Evolutionary conservation across 2,888 invertebrate species (phyloP).

Genomic region (Drepanosiphum platanoidis): DNA sequence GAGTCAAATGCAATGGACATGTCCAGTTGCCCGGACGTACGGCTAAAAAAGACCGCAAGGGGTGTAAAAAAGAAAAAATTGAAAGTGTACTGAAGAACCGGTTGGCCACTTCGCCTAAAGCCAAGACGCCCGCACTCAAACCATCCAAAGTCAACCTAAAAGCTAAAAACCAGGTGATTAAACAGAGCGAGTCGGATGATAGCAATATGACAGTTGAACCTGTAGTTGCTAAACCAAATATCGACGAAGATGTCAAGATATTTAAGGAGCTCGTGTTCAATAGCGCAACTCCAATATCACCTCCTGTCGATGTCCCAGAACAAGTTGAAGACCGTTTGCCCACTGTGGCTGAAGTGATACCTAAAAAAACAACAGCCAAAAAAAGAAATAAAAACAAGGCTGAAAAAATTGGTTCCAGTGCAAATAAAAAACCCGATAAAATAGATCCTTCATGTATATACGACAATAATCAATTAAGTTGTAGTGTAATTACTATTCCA

Average conservation of each 20-base stretch:
- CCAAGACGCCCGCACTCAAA: constrained; percentile 14
- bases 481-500: constrained; percentile 50
- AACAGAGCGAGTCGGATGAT: constrained; percentile 47
- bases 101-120: constrained; percentile 62
- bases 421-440: constrained; percentile 47
- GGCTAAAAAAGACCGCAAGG: constrained; percentile 65
- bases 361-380: constrained; percentile 64
- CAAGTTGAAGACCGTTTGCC: constrained; percentile 28
- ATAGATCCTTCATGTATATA: constrained; percentile 20
- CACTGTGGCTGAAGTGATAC: not conserved
- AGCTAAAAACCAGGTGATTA: constrained; percentile 62
- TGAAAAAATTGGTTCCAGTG: constrained; percentile 18
- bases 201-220: constrained; percentile 55
- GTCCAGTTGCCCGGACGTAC: constrained; percentile 65
- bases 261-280: constrained; percentile 10
- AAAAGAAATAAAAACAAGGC: constrained; percentile 59
- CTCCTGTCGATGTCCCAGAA: constrained; percentile 22
- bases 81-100: constrained; percentile 65
- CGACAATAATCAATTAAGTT: constrained; percentile 44
- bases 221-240: constrained; percentile 54
- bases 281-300: constrained; percentile 16
- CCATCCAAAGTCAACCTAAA: constrained; percentile 38
- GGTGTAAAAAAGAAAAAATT: constrained; percentile 66
- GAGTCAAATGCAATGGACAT: constrained; percentile 65
- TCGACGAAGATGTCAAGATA: constrained; percentile 23